Conservation (phyloP, 2,797 vertebrate species). For the Molossus alvarezi region DNA sequence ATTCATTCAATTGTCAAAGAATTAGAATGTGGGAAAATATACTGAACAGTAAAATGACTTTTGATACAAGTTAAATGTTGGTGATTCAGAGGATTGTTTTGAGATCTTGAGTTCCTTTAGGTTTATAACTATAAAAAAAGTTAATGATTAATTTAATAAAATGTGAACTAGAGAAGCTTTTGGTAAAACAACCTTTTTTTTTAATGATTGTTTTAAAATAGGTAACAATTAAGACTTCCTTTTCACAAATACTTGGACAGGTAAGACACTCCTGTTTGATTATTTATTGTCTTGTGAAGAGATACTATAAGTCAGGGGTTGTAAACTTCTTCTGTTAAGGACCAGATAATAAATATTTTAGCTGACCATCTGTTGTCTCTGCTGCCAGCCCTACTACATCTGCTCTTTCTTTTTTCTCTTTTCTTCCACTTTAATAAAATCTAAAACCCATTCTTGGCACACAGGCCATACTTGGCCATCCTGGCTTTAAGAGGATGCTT, state of each 20-base stretch:
- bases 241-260: constrained; percentile 96
- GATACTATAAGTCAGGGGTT: background rate
- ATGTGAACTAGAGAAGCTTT: background rate
- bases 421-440: constrained; percentile 9
- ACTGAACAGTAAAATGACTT: background rate
- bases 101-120: background rate
- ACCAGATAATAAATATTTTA: background rate
- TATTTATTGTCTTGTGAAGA: constrained; percentile 51
- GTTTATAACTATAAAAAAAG: constrained; percentile 4
- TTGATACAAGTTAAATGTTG: background rate
- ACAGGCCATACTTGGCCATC: background rate
- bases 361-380: background rate
- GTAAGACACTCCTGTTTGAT: constrained; percentile 88
- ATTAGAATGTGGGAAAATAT: background rate
- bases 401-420: background rate
- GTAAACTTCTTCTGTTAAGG: background rate
- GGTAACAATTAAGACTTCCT: constrained; percentile 95
- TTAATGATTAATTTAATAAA: constrained; percentile 49
- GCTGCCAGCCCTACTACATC: background rate
- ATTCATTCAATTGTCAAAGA: constrained; percentile 12
- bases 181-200: constrained; percentile 67
- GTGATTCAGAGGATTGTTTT: constrained; percentile 55
- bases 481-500: background rate
- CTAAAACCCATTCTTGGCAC: background rate
- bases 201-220: constrained; percentile 84